Base-by-base conservation (phyloP, 35 echinoderm and acorn worm genomes). In the Hemicentrotus pulcherrimus region DNA sequence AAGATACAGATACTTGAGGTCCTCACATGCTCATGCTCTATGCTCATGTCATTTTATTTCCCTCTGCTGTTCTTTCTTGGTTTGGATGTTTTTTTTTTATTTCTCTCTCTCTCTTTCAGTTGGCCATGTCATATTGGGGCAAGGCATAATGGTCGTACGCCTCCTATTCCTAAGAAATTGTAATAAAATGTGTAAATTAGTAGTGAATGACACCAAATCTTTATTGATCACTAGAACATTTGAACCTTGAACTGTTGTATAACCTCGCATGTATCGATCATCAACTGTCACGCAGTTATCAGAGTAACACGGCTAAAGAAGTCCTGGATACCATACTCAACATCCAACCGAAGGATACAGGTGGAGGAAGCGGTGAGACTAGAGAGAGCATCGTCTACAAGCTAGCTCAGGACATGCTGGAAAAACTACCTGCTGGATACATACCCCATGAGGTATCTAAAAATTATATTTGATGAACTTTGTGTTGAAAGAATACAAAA, bases 291-390 rank as follows among this genome's bases (percentile, higher is more conserved):
- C 45, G 9, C 88, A 97, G 97, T 47, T 97, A 97, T 88, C 97
- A 98, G 96, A 99, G 97, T 94, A 99, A 99, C 97, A 99, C 97
- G 46, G 94, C 97, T 32, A 98, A 95, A 61, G 98, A 98, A 89
- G 96, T 98, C 6, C 60, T 99, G 60, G 97, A 99, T 41, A 98
- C 97, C 96, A 97, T 98, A n/a, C 88, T 98, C 47, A 99, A 97
- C 95, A 99, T 99, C 61, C 98, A 99, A 46, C 98, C 98, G 46
- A 99, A 99, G 70, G 98, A 99, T 85, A 95, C 96, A 15, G 98
- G 98, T 47, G 98, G 97, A 28, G 98, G 98, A 30, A 96, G 97
- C 58, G 98, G 98, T 60, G 98, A 99, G 94, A 99, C 98, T 2
- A 99, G 98, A 94, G 98, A 99, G 92, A 97, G 47, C 88, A 96